Percentiles rank a stretch among this genome's conserved stretches.
Evolutionary conservation across 1,140 invertebrate genomes (phyloP).

Genomic region (Papilio machaon): DNA sequence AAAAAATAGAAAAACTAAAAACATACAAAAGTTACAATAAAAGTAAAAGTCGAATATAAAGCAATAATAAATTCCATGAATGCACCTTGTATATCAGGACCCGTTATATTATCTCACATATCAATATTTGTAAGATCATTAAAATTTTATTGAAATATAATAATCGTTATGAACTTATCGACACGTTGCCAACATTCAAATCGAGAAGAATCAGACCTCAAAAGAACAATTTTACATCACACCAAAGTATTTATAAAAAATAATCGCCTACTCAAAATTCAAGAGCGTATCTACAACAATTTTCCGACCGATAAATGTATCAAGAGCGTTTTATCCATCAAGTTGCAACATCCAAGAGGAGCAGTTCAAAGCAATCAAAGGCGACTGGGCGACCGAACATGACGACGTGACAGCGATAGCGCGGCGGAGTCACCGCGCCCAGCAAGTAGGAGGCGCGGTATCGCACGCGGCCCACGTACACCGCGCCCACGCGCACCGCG

Average conservation of each 20-base stretch:
- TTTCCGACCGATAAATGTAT: background rate
- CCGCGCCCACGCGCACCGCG: conserved; percentile 59
- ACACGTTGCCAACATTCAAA: too few relatives aligned
- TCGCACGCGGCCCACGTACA: conserved; percentile 65
- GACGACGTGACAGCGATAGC: conserved; percentile 69
- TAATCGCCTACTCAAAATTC: background rate
- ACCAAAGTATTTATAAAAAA: background rate
- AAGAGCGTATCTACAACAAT: conserved; percentile 2
- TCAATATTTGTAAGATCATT: too few relatives aligned
- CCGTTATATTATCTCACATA: too few relatives aligned
- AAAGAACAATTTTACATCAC: background rate
- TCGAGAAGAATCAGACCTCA: background rate
- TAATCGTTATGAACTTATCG: too few relatives aligned
- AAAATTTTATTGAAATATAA: too few relatives aligned
- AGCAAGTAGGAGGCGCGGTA: conserved; percentile 66
- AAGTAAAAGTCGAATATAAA: too few relatives aligned
- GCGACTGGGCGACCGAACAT: conserved; percentile 70
- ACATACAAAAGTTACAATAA: background rate
- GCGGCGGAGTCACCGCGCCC: conserved; percentile 66
- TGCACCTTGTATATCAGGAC: too few relatives aligned
- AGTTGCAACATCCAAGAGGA: conserved; percentile 51
- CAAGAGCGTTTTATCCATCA: background rate
- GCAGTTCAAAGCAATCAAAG: conserved; percentile 70
- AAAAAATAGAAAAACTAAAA: background rate
- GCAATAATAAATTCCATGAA: background rate